Percentiles rank a stretch among this genome's conserved stretches.
Conservation (phyloP, 2,888 invertebrate genomes). For the Phaedon cochleariae region DNA sequence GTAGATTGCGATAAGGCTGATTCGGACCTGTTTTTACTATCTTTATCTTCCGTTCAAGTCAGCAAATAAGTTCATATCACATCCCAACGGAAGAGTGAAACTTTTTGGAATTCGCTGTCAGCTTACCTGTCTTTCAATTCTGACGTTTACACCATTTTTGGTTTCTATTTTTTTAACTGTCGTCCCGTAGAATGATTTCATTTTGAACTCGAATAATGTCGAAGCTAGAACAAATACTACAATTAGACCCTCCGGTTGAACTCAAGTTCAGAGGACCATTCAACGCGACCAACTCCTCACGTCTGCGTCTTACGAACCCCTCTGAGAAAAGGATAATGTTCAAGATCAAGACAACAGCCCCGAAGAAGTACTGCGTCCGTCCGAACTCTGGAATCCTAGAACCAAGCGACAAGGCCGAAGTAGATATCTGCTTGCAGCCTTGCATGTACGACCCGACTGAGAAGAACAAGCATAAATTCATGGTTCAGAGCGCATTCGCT, state of each 20-base stretch:
- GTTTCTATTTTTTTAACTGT: not conserved
- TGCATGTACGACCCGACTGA: conserved; percentile 92
- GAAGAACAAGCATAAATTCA: conserved; percentile 99
- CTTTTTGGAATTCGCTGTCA: not conserved
- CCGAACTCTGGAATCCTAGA: conserved; percentile 66
- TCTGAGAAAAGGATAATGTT: conserved; percentile 87
- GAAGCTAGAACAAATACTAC: conserved; percentile 80
- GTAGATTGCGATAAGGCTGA: no score
- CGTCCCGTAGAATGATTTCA: not conserved
- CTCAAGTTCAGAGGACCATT: conserved; percentile 91
- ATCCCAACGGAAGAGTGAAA: no score
- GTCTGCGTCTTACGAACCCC: conserved; percentile 90
- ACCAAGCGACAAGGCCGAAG: conserved; percentile 78
- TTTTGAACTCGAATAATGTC: conserved; percentile 64
- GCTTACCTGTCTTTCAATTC: not conserved
- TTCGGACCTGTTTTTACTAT: no score
- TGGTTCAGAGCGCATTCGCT: conserved; percentile 95
- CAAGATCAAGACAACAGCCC: conserved; percentile 70
- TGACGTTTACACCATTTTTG: not conserved
- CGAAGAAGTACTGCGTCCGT: conserved; percentile 43
- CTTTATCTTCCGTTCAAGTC: no score
- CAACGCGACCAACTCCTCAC: conserved; percentile 82
- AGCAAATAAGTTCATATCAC: no score
- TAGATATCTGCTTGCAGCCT: conserved; percentile 96
- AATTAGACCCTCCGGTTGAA: conserved; percentile 87